Conservation (phyloP, 2,888 invertebrate species). For the Tipula helvola region DNA sequence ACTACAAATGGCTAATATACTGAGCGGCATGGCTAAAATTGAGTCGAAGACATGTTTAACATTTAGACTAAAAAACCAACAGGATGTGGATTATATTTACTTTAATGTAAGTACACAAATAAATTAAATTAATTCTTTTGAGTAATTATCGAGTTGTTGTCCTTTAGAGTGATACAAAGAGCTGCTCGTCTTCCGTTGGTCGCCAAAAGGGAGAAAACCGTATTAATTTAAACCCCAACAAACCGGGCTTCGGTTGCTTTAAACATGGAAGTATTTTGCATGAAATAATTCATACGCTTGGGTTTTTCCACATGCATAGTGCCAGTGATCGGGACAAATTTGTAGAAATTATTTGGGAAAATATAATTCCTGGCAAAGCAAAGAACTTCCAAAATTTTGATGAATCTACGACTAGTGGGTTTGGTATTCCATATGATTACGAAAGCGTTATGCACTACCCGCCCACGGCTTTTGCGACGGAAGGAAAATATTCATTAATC, state of each 20-base stretch:
- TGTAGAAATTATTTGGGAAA: conserved; percentile 41
- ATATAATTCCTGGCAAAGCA: conserved; percentile 40
- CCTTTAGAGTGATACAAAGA: conserved; percentile 35
- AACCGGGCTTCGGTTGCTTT: conserved; percentile 27
- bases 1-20: conserved; percentile 45
- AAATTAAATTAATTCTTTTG: neutral
- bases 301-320: conserved; percentile 72
- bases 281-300: conserved; percentile 64
- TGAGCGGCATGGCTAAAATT: conserved; percentile 55
- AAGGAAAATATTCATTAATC: conserved; percentile 54
- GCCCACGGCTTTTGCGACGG: conserved; percentile 54
- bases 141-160: neutral
- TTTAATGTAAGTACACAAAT: conserved; percentile 20
- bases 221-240: conserved; percentile 25
- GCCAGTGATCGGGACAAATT: conserved; percentile 58
- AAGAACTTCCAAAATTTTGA: conserved; percentile 57
- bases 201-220: conserved; percentile 36
- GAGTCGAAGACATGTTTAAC: conserved; percentile 58
- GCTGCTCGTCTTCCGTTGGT: conserved; percentile 69
- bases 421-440: conserved; percentile 59
- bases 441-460: conserved; percentile 72
- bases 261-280: conserved; percentile 49
- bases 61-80: conserved; percentile 47
- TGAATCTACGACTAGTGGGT: conserved; percentile 41
- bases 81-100: conserved; percentile 22